phyloP scores from a whole-genome alignment of 2,797 vertebrate genomes.

The Myoxocephalus aenaeus region DNA sequence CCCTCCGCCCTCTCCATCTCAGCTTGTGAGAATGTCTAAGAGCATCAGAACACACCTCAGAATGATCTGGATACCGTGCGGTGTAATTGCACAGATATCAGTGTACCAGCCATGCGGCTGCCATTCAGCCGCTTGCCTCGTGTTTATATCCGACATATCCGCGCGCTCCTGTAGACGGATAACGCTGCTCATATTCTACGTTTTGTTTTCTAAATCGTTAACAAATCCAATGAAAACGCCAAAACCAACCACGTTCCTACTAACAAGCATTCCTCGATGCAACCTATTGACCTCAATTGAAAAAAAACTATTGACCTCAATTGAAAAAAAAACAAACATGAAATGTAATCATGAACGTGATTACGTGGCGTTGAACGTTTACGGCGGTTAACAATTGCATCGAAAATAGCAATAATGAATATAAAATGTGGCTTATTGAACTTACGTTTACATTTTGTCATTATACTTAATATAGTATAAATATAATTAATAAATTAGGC shows the following conservation, averaged over 20 bases:
- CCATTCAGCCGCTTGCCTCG: conserved; percentile 22
- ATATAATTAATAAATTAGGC: too few species aligned
- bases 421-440: neutral
- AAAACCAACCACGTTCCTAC: neutral
- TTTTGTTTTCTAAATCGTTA: neutral
- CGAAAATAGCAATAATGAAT: neutral
- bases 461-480: neutral
- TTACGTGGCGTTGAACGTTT: neutral
- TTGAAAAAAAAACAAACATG: neutral
- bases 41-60: conserved; percentile 28
- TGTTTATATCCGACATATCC: conserved; percentile 1
- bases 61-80: conserved; percentile 39
- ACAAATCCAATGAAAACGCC: conserved; percentile 1
- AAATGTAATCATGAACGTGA: neutral
- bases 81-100: conserved; percentile 48
- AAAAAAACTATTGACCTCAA: neutral
- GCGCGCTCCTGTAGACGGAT: neutral
- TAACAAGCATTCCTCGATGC: neutral
- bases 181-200: neutral
- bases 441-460: neutral
- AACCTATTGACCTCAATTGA: neutral
- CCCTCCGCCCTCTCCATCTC: conserved; percentile 23
- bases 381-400: neutral
- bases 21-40: conserved; percentile 25
- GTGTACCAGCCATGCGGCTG: conserved; percentile 31